phyloP scores from a whole-genome alignment of 2,797 vertebrate species.

The Sciurus vulgaris region DNA sequence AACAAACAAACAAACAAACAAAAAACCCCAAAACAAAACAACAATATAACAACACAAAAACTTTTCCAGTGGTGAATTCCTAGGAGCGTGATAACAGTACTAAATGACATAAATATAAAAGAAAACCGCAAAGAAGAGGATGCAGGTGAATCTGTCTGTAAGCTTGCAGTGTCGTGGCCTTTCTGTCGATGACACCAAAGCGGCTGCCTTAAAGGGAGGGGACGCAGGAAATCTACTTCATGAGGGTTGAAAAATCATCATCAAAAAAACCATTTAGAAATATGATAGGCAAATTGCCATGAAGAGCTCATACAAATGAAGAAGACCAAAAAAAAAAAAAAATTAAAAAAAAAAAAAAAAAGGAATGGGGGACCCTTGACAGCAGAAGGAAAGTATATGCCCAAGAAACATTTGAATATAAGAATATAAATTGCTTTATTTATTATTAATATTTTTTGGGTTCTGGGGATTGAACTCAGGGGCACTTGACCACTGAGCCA shows the following conservation, averaged over 20 bases:
- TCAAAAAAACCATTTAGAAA: not conserved
- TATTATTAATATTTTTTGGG: no score
- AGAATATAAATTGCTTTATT: constrained; percentile 13
- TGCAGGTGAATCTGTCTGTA: not conserved
- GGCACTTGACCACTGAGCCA: no score
- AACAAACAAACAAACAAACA: no score
- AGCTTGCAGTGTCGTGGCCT: not conserved
- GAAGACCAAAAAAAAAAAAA: not conserved
- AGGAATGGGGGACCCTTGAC: not conserved
- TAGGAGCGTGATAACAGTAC: not conserved
- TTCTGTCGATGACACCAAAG: not conserved
- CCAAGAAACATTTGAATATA: not conserved
- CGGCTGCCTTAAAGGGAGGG: not conserved
- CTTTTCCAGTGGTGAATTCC: not conserved
- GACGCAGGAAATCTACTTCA: no score
- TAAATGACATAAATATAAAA: not conserved
- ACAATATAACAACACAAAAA: no score
- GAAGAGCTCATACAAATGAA: not conserved
- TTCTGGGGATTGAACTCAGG: no score
- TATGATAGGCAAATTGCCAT: not conserved
- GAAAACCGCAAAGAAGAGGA: not conserved
- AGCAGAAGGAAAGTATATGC: not conserved
- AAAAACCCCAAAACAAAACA: no score
- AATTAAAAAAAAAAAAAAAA: no score
- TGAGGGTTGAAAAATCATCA: no score